These are phyloP conservation scores for Camponotus vicinus DNA, from an alignment of 1,140 invertebrate genomes.

Conservation along the genomic window DNA sequence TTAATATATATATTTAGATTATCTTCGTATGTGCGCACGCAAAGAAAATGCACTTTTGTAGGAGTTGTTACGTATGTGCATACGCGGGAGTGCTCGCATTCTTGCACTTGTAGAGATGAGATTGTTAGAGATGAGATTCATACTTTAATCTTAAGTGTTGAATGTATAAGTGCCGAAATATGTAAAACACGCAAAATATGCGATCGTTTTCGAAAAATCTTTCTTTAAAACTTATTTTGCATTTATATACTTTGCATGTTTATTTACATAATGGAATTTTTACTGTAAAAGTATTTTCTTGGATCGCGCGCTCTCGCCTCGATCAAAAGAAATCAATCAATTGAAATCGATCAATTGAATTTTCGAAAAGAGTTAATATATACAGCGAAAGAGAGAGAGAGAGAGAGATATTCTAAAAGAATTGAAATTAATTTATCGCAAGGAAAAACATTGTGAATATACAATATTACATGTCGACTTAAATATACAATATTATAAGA, in stretches of 20 bases:
- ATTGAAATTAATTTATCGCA: not conserved
- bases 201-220: not conserved
- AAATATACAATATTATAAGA: constrained; percentile 15
- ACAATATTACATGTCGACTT: not conserved
- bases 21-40: not conserved
- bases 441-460: not conserved
- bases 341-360: not conserved
- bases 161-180: not conserved
- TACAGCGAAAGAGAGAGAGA: too few relatives aligned
- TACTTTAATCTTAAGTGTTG: not conserved
- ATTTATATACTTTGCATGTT: not conserved
- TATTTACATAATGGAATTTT: not conserved
- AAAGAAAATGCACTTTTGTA: constrained; percentile 5
- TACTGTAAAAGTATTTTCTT: not conserved
- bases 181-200: not conserved
- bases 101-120: not conserved
- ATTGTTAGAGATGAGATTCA: constrained; percentile 5
- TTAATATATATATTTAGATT: not conserved
- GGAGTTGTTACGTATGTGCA: constrained; percentile 36
- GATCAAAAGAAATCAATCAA: not conserved
- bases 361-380: not conserved
- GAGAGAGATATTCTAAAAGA: not conserved
- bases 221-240: not conserved
- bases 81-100: constrained; percentile 20
- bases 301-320: not conserved